Conservation (phyloP, 2,888 invertebrate genomes). For the Bedellia somnulentella region DNA sequence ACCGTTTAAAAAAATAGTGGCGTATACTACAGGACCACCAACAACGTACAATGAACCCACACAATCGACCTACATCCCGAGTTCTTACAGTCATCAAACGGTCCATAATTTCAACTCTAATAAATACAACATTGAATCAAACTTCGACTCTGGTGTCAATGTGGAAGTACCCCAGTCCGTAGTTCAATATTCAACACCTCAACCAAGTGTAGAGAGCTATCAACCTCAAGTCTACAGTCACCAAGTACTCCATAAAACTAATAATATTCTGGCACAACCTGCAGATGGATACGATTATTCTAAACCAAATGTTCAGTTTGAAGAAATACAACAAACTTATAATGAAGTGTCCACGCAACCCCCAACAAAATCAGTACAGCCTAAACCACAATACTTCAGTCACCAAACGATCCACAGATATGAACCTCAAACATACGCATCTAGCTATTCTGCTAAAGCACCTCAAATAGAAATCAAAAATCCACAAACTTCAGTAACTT, state of each 20-base stretch:
- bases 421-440: constrained; percentile 26
- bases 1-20: constrained; percentile 38
- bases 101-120: constrained; percentile 1
- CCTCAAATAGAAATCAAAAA: background rate
- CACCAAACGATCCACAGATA: constrained; percentile 32
- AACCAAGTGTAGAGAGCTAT: constrained; percentile 26
- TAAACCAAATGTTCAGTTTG: constrained; percentile 20
- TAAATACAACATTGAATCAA: constrained; percentile 13
- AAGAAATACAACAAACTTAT: constrained; percentile 24
- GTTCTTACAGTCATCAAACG: constrained; percentile 16
- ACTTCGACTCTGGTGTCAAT: constrained; percentile 7
- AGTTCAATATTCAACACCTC: constrained; percentile 15
- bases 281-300: constrained; percentile 16
- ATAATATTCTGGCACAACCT: constrained; percentile 20
- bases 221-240: constrained; percentile 31
- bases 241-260: constrained; percentile 30
- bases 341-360: constrained; percentile 11
- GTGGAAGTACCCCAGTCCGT: constrained; percentile 14
- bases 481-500: constrained; percentile 32
- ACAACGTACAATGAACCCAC: constrained; percentile 25
- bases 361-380: no score
- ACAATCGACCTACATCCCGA: constrained; percentile 12
- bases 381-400: constrained; percentile 21
- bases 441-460: background rate
- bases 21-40: constrained; percentile 40